Evolutionary conservation across 2,797 vertebrate species (phyloP), one percentile per base, ranked within the genome.

Genomic region (Chaenodraco wilsoni): DNA sequence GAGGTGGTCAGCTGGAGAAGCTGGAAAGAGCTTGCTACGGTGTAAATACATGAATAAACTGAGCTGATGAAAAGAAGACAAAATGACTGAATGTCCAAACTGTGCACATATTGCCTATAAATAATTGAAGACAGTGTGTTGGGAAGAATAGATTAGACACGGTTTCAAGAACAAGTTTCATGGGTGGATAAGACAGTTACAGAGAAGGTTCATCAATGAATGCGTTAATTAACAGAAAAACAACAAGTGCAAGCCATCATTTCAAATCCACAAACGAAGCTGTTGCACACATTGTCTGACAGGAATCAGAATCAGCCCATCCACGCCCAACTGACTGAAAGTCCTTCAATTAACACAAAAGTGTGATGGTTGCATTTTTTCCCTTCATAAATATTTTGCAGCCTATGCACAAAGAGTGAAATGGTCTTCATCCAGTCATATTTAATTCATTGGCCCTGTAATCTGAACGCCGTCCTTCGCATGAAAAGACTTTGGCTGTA

Each of bases 361-460:
- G 16, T 66, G 59, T 23, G 61, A 69, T 65, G 74, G 74, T 55
- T 19, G 59, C 54, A 46, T 21, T 79, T 64, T 72, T 69, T 7
- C 44, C 45, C 44, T 17, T 76, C 67, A 79, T 84, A 65, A 82
- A 87, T 84, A 79, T 81, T 87, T 80, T 40, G 72, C 66, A 61
- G 69, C 63, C 73, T 59, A 68, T 41, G 56, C 77, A 76, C 73
- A 81, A 81, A 72, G 65, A 70, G 57, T 78, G 58, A 73, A 73
- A 62, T 12, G 70, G 66, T 77, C 79, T 85, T 86, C 85, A 86
- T 84, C 65, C 64, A 40, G 44, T 83, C 82, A 79, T 81, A 76
- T 87, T 87, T 79, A 84, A 88, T 84, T 85, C 71, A 87, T 81
- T 0, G 5, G n/a, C 0, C 8, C 33, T 65, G 48, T 52, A 60